A percentile compares a stretch with the other conserved stretches of the same genome.
Conservation (phyloP, 2,797 vertebrate genomes). For the Artibeus jamaicensis region DNA sequence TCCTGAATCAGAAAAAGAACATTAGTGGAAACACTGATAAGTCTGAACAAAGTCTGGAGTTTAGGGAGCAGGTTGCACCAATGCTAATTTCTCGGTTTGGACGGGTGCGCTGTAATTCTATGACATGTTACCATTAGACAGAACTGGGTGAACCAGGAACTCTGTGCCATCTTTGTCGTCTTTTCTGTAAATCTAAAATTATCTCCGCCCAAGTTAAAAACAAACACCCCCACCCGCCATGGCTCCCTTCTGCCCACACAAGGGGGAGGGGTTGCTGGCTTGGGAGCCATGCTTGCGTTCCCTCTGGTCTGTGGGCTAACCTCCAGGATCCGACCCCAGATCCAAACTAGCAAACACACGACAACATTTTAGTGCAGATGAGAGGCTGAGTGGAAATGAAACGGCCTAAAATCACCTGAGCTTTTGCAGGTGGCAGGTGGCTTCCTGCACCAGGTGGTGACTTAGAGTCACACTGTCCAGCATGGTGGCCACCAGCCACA, state of each 20-base stretch:
- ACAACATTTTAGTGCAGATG: neutral
- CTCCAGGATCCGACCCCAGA: neutral
- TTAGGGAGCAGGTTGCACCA: neutral
- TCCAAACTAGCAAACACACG: neutral
- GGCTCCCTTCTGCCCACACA: neutral
- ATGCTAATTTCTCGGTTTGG: neutral
- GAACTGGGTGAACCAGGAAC: neutral
- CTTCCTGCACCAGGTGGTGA: neutral
- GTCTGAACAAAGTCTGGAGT: neutral
- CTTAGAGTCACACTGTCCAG: fast-evolving
- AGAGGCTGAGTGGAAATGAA: neutral
- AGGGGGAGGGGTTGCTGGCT: neutral
- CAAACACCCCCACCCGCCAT: neutral
- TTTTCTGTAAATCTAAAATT: slow-evolving; percentile 1
- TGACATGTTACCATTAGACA: neutral
- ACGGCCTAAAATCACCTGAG: neutral
- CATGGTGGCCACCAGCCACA: fast-evolving
- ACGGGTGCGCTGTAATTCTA: neutral
- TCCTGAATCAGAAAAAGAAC: neutral
- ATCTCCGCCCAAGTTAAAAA: neutral
- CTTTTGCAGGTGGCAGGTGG: neutral
- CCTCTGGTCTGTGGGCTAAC: neutral
- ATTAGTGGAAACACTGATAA: neutral
- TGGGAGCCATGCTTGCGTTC: neutral
- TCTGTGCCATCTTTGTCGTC: neutral